Evolutionary conservation across 2,797 vertebrate genomes (phyloP).

Genomic region (Parauchenoglanis punctatus): DNA sequence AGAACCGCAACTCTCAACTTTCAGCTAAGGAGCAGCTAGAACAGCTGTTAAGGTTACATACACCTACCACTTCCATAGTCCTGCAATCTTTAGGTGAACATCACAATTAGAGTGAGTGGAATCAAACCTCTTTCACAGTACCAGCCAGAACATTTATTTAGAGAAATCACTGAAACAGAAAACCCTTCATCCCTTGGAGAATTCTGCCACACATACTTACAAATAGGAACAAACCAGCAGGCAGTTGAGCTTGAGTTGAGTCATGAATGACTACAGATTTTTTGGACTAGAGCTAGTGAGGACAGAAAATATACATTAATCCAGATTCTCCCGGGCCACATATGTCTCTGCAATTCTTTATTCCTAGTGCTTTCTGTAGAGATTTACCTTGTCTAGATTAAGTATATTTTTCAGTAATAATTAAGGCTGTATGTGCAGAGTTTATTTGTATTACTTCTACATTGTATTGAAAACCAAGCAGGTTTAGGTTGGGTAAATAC

Average conservation of each 20-base stretch:
- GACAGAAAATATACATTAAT: neutral
- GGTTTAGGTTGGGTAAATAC: neutral
- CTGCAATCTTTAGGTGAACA: neutral
- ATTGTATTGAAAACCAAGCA: neutral
- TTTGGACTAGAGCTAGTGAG: neutral
- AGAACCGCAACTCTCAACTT: neutral
- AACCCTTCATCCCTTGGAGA: neutral
- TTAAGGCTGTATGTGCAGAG: neutral
- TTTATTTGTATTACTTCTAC: neutral
- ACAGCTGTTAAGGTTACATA: neutral
- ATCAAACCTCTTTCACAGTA: neutral
- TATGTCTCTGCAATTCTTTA: neutral
- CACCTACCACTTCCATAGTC: neutral
- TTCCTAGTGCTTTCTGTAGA: neutral
- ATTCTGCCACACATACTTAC: constrained; percentile 1
- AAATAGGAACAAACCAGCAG: neutral
- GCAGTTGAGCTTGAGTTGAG: neutral
- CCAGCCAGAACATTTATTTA: neutral
- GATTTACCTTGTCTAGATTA: neutral
- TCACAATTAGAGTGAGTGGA: neutral
- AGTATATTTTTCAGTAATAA: neutral
- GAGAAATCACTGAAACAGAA: neutral
- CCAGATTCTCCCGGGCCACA: neutral
- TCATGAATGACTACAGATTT: neutral
- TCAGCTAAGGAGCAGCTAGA: neutral